phyloP scores from a whole-genome alignment of 2,113 vertebrate genomes.

The Phyllostomus discolor region DNA sequence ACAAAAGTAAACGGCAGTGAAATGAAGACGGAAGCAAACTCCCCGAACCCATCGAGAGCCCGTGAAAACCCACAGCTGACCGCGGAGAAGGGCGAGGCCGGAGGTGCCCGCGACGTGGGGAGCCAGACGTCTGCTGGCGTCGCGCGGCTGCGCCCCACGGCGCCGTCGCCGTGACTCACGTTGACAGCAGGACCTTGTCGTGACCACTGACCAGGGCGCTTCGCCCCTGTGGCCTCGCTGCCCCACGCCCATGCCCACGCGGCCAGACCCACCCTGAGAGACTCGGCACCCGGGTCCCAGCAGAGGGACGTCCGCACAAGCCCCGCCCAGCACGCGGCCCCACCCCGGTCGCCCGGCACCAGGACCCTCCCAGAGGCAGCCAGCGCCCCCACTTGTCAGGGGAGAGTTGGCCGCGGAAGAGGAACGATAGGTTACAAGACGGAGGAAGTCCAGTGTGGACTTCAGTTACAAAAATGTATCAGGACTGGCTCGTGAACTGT shows the following conservation, averaged over 20 bases:
- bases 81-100: not conserved
- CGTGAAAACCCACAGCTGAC: not conserved
- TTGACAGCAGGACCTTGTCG: not conserved
- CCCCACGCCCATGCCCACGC: not conserved
- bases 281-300: not conserved
- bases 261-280: not conserved
- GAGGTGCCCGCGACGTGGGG: too few relatives aligned
- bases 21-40: not conserved
- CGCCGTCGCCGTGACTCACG: too few relatives aligned
- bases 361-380: not conserved
- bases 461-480: not conserved
- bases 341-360: not conserved
- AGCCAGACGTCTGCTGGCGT: too few relatives aligned
- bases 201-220: not conserved
- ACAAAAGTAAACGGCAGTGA: not conserved
- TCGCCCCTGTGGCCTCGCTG: not conserved
- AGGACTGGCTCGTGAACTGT: not conserved
- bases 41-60: not conserved
- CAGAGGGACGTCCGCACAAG: not conserved
- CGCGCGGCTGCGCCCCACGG: not conserved
- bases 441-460: too few relatives aligned
- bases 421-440: not conserved
- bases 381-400: fast-evolving
- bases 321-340: not conserved
- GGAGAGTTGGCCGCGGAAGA: not conserved